A percentile compares a stretch with the other conserved stretches of the same genome.
These are phyloP conservation scores for Gymnodraco acuticeps DNA, from an alignment of 2,797 vertebrate species.

Conservation along the genomic window DNA sequence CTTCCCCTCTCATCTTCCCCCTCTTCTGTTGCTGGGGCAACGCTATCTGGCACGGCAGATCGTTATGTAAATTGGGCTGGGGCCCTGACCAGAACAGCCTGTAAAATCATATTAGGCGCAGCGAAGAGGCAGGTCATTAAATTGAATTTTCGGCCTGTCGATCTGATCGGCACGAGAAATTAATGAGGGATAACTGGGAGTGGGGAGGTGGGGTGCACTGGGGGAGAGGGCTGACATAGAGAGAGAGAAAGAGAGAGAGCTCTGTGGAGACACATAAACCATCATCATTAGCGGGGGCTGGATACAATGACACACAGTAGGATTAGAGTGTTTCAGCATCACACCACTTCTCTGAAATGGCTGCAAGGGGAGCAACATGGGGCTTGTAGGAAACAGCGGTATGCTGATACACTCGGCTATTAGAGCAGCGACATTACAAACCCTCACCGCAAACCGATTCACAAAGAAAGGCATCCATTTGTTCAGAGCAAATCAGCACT, in stretches of 20 bases:
- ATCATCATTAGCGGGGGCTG: conserved; percentile 79
- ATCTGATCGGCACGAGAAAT: conserved; percentile 87
- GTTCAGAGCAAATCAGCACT: conserved; percentile 44
- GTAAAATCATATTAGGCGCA: conserved; percentile 90
- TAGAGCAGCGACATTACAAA: conserved; percentile 57
- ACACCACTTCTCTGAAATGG: conserved; percentile 75
- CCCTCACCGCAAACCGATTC: conserved; percentile 41
- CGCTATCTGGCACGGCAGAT: conserved; percentile 87
- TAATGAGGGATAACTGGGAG: conserved; percentile 85
- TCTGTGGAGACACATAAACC: conserved; percentile 80
- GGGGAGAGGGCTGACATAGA: conserved; percentile 18
- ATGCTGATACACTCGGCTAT: conserved; percentile 61
- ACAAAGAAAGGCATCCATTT: conserved; percentile 54
- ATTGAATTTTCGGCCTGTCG: conserved; percentile 89
- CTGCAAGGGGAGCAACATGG: conserved; percentile 66
- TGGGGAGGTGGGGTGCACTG: conserved; percentile 19
- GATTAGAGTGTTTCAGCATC: conserved; percentile 74
- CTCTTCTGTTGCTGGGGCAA: conserved; percentile 89
- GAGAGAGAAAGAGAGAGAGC: conserved; percentile 23
- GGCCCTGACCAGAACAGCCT: conserved; percentile 88
- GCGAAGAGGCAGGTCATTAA: conserved; percentile 90
- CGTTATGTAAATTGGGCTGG: conserved; percentile 91
- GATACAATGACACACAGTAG: conserved; percentile 77
- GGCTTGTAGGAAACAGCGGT: conserved; percentile 61
- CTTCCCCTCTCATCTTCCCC: conserved; percentile 67